Conservation (phyloP, 2,113 vertebrate species). For the Leucoraja erinaceus region DNA sequence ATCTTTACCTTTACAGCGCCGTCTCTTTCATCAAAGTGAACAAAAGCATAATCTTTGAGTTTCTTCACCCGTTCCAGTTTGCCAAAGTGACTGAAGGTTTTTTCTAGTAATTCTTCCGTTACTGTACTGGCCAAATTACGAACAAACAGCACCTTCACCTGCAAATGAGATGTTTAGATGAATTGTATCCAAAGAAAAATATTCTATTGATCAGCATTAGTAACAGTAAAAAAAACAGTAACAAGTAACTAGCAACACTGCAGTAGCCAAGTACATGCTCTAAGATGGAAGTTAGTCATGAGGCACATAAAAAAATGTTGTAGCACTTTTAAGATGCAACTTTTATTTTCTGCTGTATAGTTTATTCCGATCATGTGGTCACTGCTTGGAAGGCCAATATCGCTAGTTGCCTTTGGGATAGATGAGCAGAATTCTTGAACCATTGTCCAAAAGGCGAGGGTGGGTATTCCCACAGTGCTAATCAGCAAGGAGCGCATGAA, state of each 20-base stretch:
- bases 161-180: neutral
- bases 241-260: too few species aligned
- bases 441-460: neutral
- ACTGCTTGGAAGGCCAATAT: neutral
- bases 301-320: neutral
- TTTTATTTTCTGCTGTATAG: too few species aligned
- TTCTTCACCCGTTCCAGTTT: slow-evolving; percentile 98
- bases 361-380: neutral
- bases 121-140: slow-evolving; percentile 90
- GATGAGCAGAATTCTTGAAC: neutral
- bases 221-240: neutral
- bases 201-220: neutral
- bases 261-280: neutral
- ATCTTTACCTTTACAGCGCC: slow-evolving; percentile 84
- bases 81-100: slow-evolving; percentile 83
- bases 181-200: neutral
- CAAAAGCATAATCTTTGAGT: slow-evolving; percentile 95
- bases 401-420: neutral
- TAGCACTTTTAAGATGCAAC: neutral
- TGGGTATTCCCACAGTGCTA: neutral
- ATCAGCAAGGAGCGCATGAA: neutral
- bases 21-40: slow-evolving; percentile 91
- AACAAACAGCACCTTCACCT: slow-evolving; percentile 97
- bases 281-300: neutral
- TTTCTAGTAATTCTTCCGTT: slow-evolving; percentile 93